phyloP scores from a whole-genome alignment of 2,113 vertebrate species.

The Podarcis cretensis region DNA sequence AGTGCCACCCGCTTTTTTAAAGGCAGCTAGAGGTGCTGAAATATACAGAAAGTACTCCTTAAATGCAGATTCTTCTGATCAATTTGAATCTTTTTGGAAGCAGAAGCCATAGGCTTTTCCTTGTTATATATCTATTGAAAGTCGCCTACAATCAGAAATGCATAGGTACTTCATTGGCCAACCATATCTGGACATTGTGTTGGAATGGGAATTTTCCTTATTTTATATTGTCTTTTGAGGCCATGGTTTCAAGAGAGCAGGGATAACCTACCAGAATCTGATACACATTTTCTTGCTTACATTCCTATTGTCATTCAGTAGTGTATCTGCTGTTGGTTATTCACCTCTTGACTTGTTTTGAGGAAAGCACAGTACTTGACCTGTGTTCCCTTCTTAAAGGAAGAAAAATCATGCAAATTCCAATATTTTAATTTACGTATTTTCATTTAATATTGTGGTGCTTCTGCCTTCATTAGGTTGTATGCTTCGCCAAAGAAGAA shows the following conservation, averaged over 20 bases:
- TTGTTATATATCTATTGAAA: not conserved
- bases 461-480: constrained; percentile 80
- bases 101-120: not conserved
- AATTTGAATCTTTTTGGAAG: not conserved
- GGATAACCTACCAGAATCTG: not conserved
- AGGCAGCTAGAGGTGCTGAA: not conserved
- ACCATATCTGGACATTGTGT: not conserved
- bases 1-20: too few species aligned
- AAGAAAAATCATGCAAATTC: not conserved
- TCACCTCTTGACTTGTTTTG: not conserved
- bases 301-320: not conserved
- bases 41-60: not conserved
- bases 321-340: not conserved
- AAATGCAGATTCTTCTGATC: not conserved
- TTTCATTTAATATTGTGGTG: not conserved
- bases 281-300: not conserved
- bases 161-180: not conserved
- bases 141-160: not conserved
- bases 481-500: constrained; percentile 92
- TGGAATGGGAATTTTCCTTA: not conserved
- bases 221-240: not conserved
- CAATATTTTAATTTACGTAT: not conserved
- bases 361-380: not conserved
- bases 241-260: not conserved
- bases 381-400: not conserved